Conservation (phyloP, 2,888 invertebrate genomes). For the Drosophila ochracea region DNA sequence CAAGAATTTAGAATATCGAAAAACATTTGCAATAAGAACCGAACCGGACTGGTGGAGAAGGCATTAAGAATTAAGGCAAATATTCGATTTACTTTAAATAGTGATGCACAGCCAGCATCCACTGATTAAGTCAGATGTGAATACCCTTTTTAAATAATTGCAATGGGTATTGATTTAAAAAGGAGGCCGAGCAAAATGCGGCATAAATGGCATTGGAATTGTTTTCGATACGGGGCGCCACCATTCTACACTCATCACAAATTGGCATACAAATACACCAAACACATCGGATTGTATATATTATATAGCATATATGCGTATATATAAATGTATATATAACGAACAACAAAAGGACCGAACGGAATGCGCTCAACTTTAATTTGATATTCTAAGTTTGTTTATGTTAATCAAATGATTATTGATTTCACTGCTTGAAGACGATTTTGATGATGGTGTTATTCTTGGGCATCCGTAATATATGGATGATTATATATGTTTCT, state of each 20-base stretch:
- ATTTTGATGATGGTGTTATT: neutral
- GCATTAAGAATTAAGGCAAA: neutral
- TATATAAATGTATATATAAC: neutral
- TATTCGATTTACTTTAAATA: neutral
- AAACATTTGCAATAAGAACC: neutral
- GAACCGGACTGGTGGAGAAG: neutral
- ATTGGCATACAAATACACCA: constrained; percentile 22
- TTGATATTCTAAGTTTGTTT: neutral
- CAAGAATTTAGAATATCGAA: neutral
- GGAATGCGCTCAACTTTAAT: neutral
- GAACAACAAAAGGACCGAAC: neutral
- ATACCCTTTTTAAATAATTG: neutral
- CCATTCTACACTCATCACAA: constrained; percentile 22
- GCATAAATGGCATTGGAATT: constrained; percentile 62
- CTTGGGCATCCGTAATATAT: neutral
- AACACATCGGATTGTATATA: neutral
- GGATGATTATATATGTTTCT: neutral
- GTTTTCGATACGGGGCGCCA: constrained; percentile 37
- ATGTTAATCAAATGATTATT: neutral
- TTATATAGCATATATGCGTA: neutral
- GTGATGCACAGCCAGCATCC: neutral
- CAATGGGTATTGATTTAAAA: constrained; percentile 15
- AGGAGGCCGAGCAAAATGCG: constrained; percentile 50
- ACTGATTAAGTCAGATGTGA: neutral
- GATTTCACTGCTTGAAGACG: neutral